Evolutionary conservation across 1,140 invertebrate genomes (phyloP), one percentile per base, ranked within the genome.

Genomic region (Dysdera silvatica): DNA sequence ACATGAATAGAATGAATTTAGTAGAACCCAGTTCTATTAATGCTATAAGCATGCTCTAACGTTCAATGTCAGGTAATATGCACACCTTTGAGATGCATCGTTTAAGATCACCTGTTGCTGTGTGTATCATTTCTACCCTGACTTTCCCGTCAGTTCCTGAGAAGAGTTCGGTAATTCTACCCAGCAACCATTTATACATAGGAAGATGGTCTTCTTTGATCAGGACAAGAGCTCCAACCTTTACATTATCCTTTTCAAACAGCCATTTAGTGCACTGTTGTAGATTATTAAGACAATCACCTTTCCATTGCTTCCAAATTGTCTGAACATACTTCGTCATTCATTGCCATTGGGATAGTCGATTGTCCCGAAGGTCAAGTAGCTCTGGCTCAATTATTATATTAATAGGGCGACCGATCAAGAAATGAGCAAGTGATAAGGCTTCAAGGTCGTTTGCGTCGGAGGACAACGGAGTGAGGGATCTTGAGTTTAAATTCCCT

Each of bases 361-460:
- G 8, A 37, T 37, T 37, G n/a, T 37, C 35, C n/a, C 8, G 8
- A 37, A 37, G 8, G n/a, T 37, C n/a, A 10, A 37, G 8, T 10
- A 37, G 8, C 8, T 37, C 16, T n/a, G 3, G 60, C 24, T 12
- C 24, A 37, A n/a, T 8, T 10, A 37, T 37, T 37, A n/a, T n/a
- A 37, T n/a, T 10, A n/a, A 37, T 37, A 37, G 35, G 35, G n/a
- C 35, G 4, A 3, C 66, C 59, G 43, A 68, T 55, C 16, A 67
- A 37, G 28, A 70, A 68, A n/a, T 37, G 35, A 8, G 8, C 35
- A n/a, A n/a, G 35, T 10, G 35, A 10, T 37, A 37, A n/a, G 35
- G n/a, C 35, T n/a, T 37, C 35, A 37, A 37, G n/a, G 8, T 37
- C 35, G n/a, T 37, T 37, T 37, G n/a, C n/a, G 35, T 37, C 35